Evolutionary conservation across 2,113 vertebrate species (phyloP).

Genomic region (Myxocyprinus asiaticus): DNA sequence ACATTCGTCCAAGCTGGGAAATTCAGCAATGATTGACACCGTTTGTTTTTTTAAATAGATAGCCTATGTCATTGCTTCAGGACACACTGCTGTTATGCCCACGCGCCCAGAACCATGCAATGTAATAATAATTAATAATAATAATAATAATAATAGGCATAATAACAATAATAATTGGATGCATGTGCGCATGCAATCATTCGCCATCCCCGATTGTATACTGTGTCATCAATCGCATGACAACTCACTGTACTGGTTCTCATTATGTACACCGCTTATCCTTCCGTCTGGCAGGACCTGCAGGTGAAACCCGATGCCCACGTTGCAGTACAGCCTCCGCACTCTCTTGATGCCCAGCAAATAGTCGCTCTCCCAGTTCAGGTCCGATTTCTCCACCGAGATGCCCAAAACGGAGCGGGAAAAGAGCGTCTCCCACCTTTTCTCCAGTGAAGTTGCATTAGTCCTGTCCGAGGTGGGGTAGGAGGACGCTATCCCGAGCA

Average conservation of each 20-base stretch:
- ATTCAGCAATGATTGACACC: slow-evolving; percentile 68
- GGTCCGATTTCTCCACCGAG: slow-evolving; percentile 84
- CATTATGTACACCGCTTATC: slow-evolving; percentile 91
- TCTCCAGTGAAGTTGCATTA: slow-evolving; percentile 83
- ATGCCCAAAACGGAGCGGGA: slow-evolving; percentile 87
- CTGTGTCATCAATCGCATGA: slow-evolving; percentile 72
- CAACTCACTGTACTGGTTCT: slow-evolving; percentile 98
- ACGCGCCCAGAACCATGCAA: slow-evolving; percentile 65
- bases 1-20: slow-evolving; percentile 72
- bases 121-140: slow-evolving; percentile 29
- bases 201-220: slow-evolving; percentile 56
- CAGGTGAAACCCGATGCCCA: slow-evolving; percentile 98
- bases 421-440: slow-evolving; percentile 84
- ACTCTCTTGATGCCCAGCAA: slow-evolving; percentile 95
- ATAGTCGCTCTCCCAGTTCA: slow-evolving; percentile 93
- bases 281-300: slow-evolving; percentile 89
- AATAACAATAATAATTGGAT: slow-evolving; percentile 54
- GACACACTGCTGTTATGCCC: slow-evolving; percentile 62
- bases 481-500: slow-evolving; percentile 81
- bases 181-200: slow-evolving; percentile 62
- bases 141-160: slow-evolving; percentile 59
- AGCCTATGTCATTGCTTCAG: slow-evolving; percentile 58
- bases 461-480: slow-evolving; percentile 80
- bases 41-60: slow-evolving; percentile 56
- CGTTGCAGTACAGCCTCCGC: slow-evolving; percentile 97